These are phyloP conservation scores for Tenthredo mesomela DNA, from an alignment of 2,888 invertebrate genomes.

Conservation along the genomic window DNA sequence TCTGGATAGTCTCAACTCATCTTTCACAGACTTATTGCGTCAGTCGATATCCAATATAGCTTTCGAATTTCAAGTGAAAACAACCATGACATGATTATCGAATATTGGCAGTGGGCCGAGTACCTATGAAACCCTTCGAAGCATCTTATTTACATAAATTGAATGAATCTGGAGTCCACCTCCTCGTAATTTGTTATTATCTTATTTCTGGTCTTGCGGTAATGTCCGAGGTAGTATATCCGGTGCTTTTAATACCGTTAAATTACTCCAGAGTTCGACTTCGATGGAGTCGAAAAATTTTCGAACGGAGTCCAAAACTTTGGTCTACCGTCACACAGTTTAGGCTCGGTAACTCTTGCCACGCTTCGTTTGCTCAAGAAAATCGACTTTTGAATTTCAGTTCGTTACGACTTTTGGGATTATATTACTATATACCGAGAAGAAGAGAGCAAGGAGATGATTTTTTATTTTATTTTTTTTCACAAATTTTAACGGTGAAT, in stretches of 20 bases:
- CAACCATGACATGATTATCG: constrained; percentile 21
- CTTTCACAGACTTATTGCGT: not conserved
- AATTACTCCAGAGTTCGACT: not conserved
- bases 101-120: not conserved
- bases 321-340: not conserved
- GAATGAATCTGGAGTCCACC: not conserved
- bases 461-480: not conserved
- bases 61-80: not conserved
- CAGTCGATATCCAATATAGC: not conserved
- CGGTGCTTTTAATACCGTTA: not conserved
- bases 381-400: constrained; percentile 36
- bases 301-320: not conserved
- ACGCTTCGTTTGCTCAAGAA: constrained; percentile 32
- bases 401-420: constrained; percentile 13
- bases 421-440: not conserved
- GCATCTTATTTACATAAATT: not conserved
- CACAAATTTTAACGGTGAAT: not conserved
- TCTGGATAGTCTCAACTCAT: not conserved
- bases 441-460: not conserved
- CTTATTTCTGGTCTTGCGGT: not conserved
- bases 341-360: constrained; percentile 9
- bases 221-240: constrained; percentile 14
- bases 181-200: not conserved
- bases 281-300: constrained; percentile 12
- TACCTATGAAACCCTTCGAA: not conserved